Base-by-base conservation (phyloP, 1,140 invertebrate species). In the Pteromalus puparum region DNA sequence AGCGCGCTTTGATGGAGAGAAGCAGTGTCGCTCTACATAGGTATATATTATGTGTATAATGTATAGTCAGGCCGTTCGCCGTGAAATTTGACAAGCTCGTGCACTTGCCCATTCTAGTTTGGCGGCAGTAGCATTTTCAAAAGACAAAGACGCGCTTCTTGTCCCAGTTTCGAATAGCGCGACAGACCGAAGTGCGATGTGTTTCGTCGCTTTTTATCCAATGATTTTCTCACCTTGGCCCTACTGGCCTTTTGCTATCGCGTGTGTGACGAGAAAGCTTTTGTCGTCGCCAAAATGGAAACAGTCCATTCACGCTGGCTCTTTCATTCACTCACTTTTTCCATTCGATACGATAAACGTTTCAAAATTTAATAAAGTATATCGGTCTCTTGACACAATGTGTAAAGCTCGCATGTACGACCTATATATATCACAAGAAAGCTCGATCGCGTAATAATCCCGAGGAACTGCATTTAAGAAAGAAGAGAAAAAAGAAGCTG, bases 171-270 rank as follows among this genome's bases (percentile, higher is more conserved):
- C 13, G 67, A 15, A n/a, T 61, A n/a, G 53, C 21, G 34, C 53
- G 21, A 61, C 53, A 61, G 2, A 34, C 34, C 2, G 2, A 34
- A 34, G 13, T 61, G 10, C 21, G 13, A 10, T 68, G 18, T 68
- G 7, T 73, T 28, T 61, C 53, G 53, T 10, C 0, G 34, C 73
- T 26, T 75, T 75, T 75, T 48, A 75, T 46, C 42, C 21, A 42
- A 75, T 75, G 38, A 75, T 75, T 75, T 75, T 13, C 21, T 21
- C 73, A 46, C 73, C 73, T 75, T 48, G 73, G 73, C 73, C 73
- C 21, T n/a, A n/a, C n/a, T 24, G 38, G 34, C 70, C 21, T 38
- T 12, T 21, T 15, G 26, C 26, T 34, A 34, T 34, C 34, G 34
- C 34, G 34, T 34, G 34, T n/a, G n/a, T n/a, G n/a, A 34, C 26